Conservation (phyloP, 2,797 vertebrate species). For the Yasuhikotakia modesta region DNA sequence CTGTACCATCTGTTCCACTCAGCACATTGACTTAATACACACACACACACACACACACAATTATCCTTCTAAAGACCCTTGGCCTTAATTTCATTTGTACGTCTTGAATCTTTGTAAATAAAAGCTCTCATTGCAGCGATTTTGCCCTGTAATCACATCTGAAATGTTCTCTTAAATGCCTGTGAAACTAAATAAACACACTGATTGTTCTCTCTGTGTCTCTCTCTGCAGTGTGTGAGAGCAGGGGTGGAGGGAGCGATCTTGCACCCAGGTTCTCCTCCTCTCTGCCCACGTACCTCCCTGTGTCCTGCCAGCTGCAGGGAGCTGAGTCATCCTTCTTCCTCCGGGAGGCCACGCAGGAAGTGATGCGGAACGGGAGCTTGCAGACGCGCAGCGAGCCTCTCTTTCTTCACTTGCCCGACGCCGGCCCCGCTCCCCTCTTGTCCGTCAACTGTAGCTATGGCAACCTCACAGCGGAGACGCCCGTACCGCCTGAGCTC, state of each 20-base stretch:
- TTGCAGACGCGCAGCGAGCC: slow-evolving; percentile 86
- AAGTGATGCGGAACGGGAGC: slow-evolving; percentile 91
- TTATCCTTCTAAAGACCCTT: slow-evolving; percentile 30
- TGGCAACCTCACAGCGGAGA: slow-evolving; percentile 83
- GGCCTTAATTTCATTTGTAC: slow-evolving; percentile 25
- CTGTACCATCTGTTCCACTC: slow-evolving; percentile 7
- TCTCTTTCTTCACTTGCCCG: slow-evolving; percentile 86
- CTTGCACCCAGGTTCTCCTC: slow-evolving; percentile 80
- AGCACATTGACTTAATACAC: slow-evolving; percentile 11
- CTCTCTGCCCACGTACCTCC: slow-evolving; percentile 87
- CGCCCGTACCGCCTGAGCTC: slow-evolving; percentile 80
- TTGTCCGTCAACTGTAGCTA: slow-evolving; percentile 88
- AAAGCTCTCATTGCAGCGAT: slow-evolving; percentile 28
- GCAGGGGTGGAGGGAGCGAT: slow-evolving; percentile 62
- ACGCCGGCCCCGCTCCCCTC: slow-evolving; percentile 60
- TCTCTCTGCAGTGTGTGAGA: slow-evolving; percentile 65
- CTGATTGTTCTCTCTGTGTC: slow-evolving; percentile 21
- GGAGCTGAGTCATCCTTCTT: slow-evolving; percentile 86
- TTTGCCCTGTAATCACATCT: slow-evolving; percentile 23
- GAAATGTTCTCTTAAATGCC: neutral
- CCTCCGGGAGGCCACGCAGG: slow-evolving; percentile 91
- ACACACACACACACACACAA: neutral
- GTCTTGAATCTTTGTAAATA: slow-evolving; percentile 23
- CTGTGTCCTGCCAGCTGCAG: slow-evolving; percentile 79
- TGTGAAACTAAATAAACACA: slow-evolving; percentile 31